Evolutionary conservation across 2,113 vertebrate genomes (phyloP).

Genomic region (Pionites leucogaster): DNA sequence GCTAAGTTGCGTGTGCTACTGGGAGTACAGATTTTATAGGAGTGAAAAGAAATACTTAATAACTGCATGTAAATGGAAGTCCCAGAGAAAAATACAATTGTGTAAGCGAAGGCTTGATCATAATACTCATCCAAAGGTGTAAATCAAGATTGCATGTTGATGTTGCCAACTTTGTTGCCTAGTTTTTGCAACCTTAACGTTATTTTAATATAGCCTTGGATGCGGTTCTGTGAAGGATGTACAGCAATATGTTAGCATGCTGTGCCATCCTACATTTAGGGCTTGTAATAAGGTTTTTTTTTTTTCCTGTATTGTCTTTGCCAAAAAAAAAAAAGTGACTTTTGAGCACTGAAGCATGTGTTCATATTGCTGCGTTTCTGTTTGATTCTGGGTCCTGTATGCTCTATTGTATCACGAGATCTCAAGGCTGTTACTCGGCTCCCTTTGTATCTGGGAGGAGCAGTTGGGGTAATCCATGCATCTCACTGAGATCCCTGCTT

Average conservation of each 20-base stretch:
- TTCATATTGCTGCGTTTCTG: not conserved
- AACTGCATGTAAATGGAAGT: not conserved
- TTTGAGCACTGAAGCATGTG: not conserved
- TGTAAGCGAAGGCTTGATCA: not conserved
- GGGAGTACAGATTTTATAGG: not conserved
- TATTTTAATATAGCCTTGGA: conserved; percentile 65
- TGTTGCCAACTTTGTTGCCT: conserved; percentile 60
- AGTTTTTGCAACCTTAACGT: conserved; percentile 56
- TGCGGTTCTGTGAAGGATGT: conserved; percentile 55
- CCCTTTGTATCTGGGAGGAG: not conserved
- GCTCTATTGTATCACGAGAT: not conserved
- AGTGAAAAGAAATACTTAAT: not conserved
- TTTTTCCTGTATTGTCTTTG: conserved; percentile 26
- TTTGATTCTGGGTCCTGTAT: not conserved
- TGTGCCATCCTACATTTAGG: conserved; percentile 64
- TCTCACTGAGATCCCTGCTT: not conserved
- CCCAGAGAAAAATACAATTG: not conserved
- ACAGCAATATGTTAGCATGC: conserved; percentile 63
- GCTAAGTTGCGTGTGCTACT: not conserved
- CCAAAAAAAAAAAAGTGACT: conserved; percentile 43
- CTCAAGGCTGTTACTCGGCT: not conserved
- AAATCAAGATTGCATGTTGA: conserved; percentile 13
- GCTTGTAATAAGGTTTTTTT: conserved; percentile 43
- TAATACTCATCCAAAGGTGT: conserved; percentile 35
- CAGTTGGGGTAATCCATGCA: not conserved